phyloP scores from a whole-genome alignment of 1,140 invertebrate genomes.

The Proctacanthus coquilletti region DNA sequence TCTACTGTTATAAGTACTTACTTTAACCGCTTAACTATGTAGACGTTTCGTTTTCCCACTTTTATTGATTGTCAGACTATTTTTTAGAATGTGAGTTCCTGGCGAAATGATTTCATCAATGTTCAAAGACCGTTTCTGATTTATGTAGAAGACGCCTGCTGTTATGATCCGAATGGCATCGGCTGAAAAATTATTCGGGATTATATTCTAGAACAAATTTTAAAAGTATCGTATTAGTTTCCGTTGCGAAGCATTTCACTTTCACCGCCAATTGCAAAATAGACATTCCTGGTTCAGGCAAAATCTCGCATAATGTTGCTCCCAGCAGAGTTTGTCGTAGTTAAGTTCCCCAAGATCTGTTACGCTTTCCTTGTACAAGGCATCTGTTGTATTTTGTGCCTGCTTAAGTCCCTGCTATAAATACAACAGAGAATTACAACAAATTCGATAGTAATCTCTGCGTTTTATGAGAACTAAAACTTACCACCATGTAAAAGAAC shows the following conservation, averaged over 20 bases:
- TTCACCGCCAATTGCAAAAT: constrained; percentile 63
- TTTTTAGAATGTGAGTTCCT: constrained; percentile 68
- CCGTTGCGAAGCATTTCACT: constrained; percentile 64
- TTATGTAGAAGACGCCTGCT: constrained; percentile 80
- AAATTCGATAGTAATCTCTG: too few relatives aligned
- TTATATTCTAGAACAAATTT: constrained; percentile 6
- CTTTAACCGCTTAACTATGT: constrained; percentile 58
- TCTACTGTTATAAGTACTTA: too few relatives aligned
- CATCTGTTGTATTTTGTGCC: constrained; percentile 51
- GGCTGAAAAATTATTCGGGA: constrained; percentile 34
- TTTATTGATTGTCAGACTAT: constrained; percentile 63
- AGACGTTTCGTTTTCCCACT: constrained; percentile 74
- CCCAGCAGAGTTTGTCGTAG: constrained; percentile 50
- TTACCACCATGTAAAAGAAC: constrained; percentile 79
- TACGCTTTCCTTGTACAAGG: constrained; percentile 59
- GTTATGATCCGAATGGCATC: constrained; percentile 72
- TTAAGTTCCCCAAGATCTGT: constrained; percentile 48
- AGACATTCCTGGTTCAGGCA: constrained; percentile 56
- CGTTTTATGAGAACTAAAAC: constrained; percentile 1
- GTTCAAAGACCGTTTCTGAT: constrained; percentile 64
- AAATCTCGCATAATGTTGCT: constrained; percentile 44
- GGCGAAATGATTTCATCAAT: constrained; percentile 58
- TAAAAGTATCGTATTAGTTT: constrained; percentile 36
- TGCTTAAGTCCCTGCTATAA: constrained; percentile 55
- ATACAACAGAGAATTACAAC: constrained; percentile 12